These are phyloP conservation scores for Daphoenositta chrysoptera DNA, from an alignment of 2,113 vertebrate species.

Conservation along the genomic window DNA sequence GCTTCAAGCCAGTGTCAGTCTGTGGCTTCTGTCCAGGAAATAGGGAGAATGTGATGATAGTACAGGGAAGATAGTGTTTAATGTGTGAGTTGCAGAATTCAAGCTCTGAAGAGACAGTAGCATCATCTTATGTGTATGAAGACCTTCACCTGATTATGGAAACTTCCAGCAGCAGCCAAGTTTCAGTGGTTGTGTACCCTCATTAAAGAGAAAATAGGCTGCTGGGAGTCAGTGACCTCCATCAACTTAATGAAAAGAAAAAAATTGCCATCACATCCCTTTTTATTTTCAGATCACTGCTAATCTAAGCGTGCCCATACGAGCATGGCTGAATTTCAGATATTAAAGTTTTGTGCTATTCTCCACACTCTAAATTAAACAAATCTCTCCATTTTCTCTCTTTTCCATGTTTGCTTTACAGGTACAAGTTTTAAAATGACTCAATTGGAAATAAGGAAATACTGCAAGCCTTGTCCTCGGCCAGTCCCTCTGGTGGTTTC, in stretches of 20 bases:
- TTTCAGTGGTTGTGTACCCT: neutral
- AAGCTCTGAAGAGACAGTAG: neutral
- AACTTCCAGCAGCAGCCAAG: neutral
- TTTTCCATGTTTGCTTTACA: conserved; percentile 5
- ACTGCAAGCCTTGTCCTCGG: neutral
- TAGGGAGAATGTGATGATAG: neutral
- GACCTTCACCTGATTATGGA: neutral
- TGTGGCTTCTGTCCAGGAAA: neutral
- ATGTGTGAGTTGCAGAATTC: neutral
- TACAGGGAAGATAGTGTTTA: neutral
- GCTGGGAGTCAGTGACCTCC: neutral
- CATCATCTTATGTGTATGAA: neutral
- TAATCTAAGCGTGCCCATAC: neutral
- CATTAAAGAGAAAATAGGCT: neutral
- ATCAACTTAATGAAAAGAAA: neutral
- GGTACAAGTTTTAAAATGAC: rapidly evolving
- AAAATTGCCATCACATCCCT: neutral
- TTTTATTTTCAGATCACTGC: neutral
- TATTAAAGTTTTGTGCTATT: neutral
- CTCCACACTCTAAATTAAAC: neutral
- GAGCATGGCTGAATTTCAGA: neutral
- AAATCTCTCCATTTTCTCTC: neutral
- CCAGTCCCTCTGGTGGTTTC: rapidly evolving
- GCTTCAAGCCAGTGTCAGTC: neutral
- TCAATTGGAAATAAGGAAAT: rapidly evolving